Evolutionary conservation across 2,888 invertebrate species (phyloP).

Genomic region (Sinotaia quadrata): DNA sequence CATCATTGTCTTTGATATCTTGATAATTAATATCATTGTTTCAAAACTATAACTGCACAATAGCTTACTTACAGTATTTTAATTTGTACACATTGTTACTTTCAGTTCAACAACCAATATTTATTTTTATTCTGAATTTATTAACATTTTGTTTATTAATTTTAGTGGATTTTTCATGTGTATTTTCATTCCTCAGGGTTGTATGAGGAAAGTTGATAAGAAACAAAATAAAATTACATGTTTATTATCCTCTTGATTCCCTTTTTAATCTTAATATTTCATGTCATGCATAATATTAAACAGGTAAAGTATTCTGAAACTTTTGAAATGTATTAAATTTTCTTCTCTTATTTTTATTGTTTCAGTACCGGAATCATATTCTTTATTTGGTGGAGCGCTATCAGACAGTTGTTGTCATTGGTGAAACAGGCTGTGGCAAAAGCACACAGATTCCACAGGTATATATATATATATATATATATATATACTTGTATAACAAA

Average conservation of each 20-base stretch:
- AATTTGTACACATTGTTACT: neutral
- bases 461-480: conserved; percentile 69
- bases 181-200: neutral
- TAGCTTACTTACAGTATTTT: no score
- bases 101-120: neutral
- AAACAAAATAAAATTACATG: neutral
- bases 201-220: neutral
- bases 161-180: neutral
- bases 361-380: conserved; percentile 83
- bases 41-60: no score
- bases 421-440: conserved; percentile 96
- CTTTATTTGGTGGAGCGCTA: conserved; percentile 90
- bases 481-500: no score
- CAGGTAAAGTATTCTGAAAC: neutral
- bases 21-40: no score
- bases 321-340: neutral
- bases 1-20: no score
- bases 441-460: conserved; percentile 97
- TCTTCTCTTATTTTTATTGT: no score
- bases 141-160: neutral
- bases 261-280: neutral
- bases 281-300: neutral
- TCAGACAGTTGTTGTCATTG: conserved; percentile 86
- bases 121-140: neutral
- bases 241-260: neutral